phyloP scores from a whole-genome alignment of 1,140 invertebrate genomes.

The Lepidostoma basale region DNA sequence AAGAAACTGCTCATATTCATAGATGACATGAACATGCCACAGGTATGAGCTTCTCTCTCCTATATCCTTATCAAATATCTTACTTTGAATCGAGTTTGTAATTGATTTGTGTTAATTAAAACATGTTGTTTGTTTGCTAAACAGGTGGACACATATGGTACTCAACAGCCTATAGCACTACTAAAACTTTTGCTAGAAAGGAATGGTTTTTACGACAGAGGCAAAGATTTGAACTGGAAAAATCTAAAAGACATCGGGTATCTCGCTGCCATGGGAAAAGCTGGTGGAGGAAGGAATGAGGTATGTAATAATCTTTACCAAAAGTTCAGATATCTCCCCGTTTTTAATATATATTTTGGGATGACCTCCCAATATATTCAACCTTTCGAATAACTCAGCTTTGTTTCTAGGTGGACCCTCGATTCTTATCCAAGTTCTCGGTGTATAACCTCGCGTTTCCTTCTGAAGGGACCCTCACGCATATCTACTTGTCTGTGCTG shows the following conservation, averaged over 20 bases:
- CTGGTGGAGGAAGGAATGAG: conserved; percentile 85
- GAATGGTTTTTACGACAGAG: conserved; percentile 85
- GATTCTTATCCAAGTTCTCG: conserved; percentile 88
- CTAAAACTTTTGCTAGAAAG: conserved; percentile 85
- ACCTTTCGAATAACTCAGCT: neutral
- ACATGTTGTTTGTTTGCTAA: conserved; percentile 5
- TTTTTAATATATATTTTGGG: neutral
- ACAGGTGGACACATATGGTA: conserved; percentile 81
- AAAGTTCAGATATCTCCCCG: neutral
- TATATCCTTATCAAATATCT: too few species aligned
- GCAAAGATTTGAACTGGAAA: conserved; percentile 91
- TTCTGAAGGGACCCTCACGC: conserved; percentile 73
- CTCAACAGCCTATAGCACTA: conserved; percentile 90
- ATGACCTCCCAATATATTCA: neutral
- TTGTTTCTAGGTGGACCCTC: conserved; percentile 72
- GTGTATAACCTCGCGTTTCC: conserved; percentile 87
- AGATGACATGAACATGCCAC: conserved; percentile 94
- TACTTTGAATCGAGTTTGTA: too few species aligned
- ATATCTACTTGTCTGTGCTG: conserved; percentile 86
- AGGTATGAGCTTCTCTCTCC: conserved; percentile 59
- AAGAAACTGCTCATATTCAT: conserved; percentile 88
- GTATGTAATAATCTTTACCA: conserved; percentile 45
- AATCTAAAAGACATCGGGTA: conserved; percentile 83
- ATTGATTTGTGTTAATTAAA: neutral
- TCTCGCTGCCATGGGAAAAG: conserved; percentile 80